Percentiles rank a stretch among this genome's conserved stretches.
Conservation (phyloP, 2,797 vertebrate species). For the Syngnathus acus region DNA sequence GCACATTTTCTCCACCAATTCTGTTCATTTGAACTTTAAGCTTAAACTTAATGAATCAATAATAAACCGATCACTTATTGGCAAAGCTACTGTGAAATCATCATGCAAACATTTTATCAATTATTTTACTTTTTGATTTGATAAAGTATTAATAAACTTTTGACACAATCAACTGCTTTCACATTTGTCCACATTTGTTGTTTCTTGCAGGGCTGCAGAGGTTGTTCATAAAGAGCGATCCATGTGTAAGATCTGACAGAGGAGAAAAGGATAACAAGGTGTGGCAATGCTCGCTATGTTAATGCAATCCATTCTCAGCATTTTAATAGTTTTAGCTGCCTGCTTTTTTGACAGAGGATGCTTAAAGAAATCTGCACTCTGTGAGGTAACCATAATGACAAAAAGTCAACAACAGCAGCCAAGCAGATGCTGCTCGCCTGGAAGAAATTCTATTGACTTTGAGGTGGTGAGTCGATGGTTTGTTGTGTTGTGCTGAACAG, state of each 20-base stretch:
- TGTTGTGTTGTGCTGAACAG: conserved; percentile 20
- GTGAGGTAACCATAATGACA: conserved; percentile 37
- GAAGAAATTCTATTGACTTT: conserved; percentile 38
- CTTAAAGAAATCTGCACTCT: conserved; percentile 41
- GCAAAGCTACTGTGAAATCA: too few relatives aligned
- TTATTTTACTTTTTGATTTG: not conserved
- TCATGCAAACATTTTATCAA: too few relatives aligned
- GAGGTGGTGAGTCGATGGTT: conserved; percentile 28
- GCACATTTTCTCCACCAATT: too few relatives aligned
- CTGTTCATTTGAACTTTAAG: too few relatives aligned
- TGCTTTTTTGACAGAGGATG: conserved; percentile 30
- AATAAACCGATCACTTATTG: too few relatives aligned
- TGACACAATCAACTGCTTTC: not conserved
- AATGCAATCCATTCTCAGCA: conserved; percentile 22
- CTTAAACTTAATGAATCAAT: too few relatives aligned
- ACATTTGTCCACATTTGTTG: not conserved
- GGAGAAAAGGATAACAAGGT: conserved; percentile 21
- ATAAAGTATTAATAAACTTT: not conserved
- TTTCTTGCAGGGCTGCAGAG: not conserved
- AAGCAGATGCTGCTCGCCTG: conserved; percentile 26
- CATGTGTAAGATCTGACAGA: conserved; percentile 13
- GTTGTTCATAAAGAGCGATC: conserved; percentile 10
- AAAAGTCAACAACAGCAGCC: conserved; percentile 33
- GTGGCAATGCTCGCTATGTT: conserved; percentile 17
- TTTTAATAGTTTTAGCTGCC: conserved; percentile 32